phyloP scores from a whole-genome alignment of 1,140 invertebrate species.

The Brachionus calyciflorus region DNA sequence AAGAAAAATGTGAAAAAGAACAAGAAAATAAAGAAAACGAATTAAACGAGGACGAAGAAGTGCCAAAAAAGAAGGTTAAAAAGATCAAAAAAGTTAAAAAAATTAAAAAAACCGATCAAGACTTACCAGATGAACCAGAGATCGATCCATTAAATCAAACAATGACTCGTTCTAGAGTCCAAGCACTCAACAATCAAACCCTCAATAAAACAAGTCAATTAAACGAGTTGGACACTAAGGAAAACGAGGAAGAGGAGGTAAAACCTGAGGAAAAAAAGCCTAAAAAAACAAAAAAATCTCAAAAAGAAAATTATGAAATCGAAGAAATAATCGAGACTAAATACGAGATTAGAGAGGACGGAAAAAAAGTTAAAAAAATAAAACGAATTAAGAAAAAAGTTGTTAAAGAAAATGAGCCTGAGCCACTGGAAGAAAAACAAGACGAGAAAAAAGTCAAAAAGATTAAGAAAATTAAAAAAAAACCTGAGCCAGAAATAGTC shows the following conservation, averaged over 20 bases:
- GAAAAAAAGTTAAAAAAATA: not conserved
- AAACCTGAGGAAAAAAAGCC: not conserved
- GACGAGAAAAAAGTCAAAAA: not conserved
- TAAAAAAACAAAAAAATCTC: not conserved
- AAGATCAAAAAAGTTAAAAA: not conserved
- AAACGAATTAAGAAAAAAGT: not conserved
- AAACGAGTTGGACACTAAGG: not conserved
- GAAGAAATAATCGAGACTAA: not conserved
- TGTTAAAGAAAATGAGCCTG: not conserved
- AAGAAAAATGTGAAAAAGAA: not conserved
- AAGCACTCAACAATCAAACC: not conserved
- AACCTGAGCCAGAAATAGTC: not conserved
- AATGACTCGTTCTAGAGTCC: not conserved
- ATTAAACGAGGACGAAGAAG: not conserved
- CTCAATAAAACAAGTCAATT: not conserved
- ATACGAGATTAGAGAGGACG: conserved; percentile 3
- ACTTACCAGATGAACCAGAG: not conserved
- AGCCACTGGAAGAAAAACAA: not conserved
- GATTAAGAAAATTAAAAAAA: conserved; percentile 18
- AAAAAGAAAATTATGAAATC: not conserved
- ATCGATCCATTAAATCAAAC: not conserved
- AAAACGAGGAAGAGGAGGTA: not conserved
- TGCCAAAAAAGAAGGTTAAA: not conserved
- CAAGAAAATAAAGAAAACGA: not conserved
- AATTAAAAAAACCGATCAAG: not conserved